phyloP scores from a whole-genome alignment of 2,888 invertebrate genomes.

The Drosophila nigritarsus region DNA sequence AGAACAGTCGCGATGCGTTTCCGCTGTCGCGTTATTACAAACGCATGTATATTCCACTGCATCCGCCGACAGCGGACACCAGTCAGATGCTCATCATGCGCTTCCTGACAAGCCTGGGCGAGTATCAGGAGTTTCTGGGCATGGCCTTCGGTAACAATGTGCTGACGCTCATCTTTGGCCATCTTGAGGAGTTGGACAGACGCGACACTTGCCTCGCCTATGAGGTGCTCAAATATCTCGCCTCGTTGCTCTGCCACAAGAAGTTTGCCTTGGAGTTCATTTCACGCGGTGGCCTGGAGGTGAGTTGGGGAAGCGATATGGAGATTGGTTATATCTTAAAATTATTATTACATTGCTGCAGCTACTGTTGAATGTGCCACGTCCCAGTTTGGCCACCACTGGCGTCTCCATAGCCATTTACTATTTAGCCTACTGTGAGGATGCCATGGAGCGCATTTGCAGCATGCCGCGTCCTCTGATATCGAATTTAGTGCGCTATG shows the following conservation, averaged over 20 bases:
- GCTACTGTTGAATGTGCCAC: constrained; percentile 94
- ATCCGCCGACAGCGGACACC: constrained; percentile 94
- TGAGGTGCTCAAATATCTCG: constrained; percentile 97
- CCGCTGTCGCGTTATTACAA: constrained; percentile 73
- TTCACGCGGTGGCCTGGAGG: constrained; percentile 93
- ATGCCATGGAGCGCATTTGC: constrained; percentile 98
- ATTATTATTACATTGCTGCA: constrained; percentile 80
- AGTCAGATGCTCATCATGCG: constrained; percentile 96
- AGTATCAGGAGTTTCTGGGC: constrained; percentile 98
- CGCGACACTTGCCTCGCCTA: constrained; percentile 97
- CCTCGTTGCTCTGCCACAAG: constrained; percentile 97
- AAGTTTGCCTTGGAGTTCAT: constrained; percentile 99
- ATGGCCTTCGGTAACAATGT: constrained; percentile 97
- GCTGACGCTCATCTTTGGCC: constrained; percentile 94
- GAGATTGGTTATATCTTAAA: neutral
- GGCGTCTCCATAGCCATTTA: constrained; percentile 97
- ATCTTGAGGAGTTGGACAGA: constrained; percentile 94
- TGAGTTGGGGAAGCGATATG: constrained; percentile 68
- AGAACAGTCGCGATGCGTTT: constrained; percentile 83
- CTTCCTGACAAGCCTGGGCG: constrained; percentile 98
- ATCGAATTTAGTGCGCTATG: constrained; percentile 93
- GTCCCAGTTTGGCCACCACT: constrained; percentile 97
- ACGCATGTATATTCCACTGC: constrained; percentile 90
- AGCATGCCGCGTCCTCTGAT: constrained; percentile 92
- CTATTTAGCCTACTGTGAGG: constrained; percentile 98